Conservation (phyloP, 2,888 invertebrate genomes). For the Ormyrus rosae region DNA sequence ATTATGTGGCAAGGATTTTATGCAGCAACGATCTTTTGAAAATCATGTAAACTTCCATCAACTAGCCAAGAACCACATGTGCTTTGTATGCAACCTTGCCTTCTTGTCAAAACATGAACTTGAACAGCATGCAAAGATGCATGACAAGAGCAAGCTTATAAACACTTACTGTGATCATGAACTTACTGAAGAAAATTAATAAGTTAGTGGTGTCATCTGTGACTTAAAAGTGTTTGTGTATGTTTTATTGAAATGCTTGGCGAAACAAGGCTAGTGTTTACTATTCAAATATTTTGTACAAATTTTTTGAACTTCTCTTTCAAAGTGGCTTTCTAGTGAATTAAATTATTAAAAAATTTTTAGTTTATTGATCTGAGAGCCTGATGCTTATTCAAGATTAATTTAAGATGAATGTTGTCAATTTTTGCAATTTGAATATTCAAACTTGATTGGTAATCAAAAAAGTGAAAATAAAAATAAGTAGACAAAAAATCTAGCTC, state of each 20-base stretch:
- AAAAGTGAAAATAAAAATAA: not conserved
- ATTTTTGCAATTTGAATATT: not conserved
- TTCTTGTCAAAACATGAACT: conserved; percentile 56
- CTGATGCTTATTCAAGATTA: too few species aligned
- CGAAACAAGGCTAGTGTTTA: conserved; percentile 56
- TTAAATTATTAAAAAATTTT: not conserved
- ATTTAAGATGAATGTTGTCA: too few species aligned
- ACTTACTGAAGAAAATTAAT: conserved; percentile 50
- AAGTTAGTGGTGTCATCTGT: conserved; percentile 42
- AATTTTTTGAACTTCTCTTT: conserved; percentile 41
- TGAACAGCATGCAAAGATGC: conserved; percentile 53
- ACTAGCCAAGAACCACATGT: conserved; percentile 54
- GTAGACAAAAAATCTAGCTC: not conserved
- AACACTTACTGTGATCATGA: conserved; percentile 52
- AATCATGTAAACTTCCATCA: conserved; percentile 57
- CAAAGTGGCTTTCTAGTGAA: conserved; percentile 37
- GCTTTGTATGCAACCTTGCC: conserved; percentile 54
- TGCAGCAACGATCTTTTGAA: conserved; percentile 52
- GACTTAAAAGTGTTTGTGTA: conserved; percentile 22
- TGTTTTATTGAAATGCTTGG: conserved; percentile 24
- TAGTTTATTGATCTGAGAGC: not conserved
- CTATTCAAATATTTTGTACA: conserved; percentile 49
- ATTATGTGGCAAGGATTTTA: conserved; percentile 55
- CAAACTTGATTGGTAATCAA: not conserved
- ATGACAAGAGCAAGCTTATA: conserved; percentile 50